phyloP scores from a whole-genome alignment of 2,888 invertebrate genomes.

The Pimpla rufipes region DNA sequence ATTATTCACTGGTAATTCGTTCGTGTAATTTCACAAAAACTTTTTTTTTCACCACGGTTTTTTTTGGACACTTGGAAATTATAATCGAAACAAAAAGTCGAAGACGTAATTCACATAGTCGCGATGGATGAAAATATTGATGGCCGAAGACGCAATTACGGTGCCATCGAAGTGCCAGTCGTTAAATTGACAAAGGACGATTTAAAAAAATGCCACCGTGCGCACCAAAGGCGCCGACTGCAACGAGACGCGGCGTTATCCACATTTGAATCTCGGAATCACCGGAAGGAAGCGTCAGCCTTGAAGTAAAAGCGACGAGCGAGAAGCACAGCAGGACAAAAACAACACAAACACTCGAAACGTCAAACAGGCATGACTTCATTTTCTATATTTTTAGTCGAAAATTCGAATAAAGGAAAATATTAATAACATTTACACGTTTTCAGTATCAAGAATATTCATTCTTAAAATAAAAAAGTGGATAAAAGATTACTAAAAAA shows the following conservation, averaged over 20 bases:
- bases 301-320: neutral
- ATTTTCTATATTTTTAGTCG: neutral
- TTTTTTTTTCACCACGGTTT: too few species aligned
- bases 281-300: neutral
- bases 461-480: neutral
- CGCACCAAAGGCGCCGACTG: neutral
- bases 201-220: neutral
- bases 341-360: neutral
- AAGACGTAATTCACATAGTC: too few species aligned
- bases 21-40: too few species aligned
- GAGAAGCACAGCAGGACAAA: neutral
- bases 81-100: too few species aligned
- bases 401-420: neutral
- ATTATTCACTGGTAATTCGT: too few species aligned
- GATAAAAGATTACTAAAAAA: too few species aligned
- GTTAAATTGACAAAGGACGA: constrained; percentile 12
- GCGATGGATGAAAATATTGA: neutral
- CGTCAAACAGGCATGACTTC: neutral
- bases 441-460: too few species aligned
- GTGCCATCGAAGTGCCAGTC: neutral
- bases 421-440: too few species aligned
- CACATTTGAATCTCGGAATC: neutral
- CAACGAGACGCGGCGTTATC: neutral
- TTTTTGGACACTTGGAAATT: too few species aligned
- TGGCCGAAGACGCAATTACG: neutral